These are phyloP conservation scores for Falco peregrinus DNA, from an alignment of 2,797 vertebrate species.

Conservation along the genomic window DNA sequence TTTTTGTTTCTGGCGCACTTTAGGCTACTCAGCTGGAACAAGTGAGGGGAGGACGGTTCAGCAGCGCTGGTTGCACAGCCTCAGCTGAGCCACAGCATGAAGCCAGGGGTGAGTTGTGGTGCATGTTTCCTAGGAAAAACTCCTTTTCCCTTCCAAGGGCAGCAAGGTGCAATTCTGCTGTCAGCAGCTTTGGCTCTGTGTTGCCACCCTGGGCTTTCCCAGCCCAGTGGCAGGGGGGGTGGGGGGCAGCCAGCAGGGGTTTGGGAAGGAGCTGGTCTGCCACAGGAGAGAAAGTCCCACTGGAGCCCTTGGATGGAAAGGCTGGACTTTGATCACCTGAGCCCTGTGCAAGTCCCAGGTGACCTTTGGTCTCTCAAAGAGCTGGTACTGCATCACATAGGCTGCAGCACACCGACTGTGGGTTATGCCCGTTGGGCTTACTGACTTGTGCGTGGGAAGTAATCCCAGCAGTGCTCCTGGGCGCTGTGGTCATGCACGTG, in stretches of 20 bases:
- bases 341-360: rapidly evolving
- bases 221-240: not conserved
- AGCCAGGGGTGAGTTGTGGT: not conserved
- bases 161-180: rapidly evolving
- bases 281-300: not conserved
- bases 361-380: not conserved
- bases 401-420: too few species aligned
- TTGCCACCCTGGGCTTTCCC: rapidly evolving
- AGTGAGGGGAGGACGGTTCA: rapidly evolving
- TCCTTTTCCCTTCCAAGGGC: not conserved
- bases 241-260: not conserved
- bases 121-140: not conserved
- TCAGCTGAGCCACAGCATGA: not conserved
- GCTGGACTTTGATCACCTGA: not conserved
- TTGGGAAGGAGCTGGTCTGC: not conserved
- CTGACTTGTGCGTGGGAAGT: rapidly evolving
- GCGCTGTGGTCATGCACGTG: rapidly evolving
- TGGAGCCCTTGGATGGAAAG: not conserved
- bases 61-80: rapidly evolving
- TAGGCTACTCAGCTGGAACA: rapidly evolving
- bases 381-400: rapidly evolving
- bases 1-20: not conserved
- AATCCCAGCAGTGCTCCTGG: not conserved
- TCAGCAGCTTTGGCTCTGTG: too few species aligned
- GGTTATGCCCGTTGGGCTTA: not conserved